Percentiles rank a stretch among this genome's conserved stretches.
These are phyloP conservation scores for Monopis laevigella DNA, from an alignment of 2,888 invertebrate genomes.

Conservation along the genomic window DNA sequence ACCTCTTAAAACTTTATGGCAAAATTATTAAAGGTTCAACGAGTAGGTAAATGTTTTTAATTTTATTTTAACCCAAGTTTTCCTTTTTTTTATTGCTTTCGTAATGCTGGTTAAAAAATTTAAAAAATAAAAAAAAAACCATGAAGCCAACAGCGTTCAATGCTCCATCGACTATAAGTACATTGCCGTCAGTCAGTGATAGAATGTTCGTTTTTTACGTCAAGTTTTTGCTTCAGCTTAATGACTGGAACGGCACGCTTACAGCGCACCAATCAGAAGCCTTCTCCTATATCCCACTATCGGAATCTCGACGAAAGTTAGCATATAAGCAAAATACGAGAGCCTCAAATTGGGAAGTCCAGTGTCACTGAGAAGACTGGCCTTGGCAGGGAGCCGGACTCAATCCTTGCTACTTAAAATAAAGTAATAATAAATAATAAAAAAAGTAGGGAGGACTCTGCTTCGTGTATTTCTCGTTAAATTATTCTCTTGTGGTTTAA, in stretches of 20 bases:
- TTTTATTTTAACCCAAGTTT: no score
- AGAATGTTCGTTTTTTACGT: no score
- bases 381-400: constrained; percentile 62
- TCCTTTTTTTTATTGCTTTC: no score
- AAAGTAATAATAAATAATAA: constrained; percentile 28
- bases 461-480: constrained; percentile 65
- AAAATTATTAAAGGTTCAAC: no score
- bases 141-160: no score
- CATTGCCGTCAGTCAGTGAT: no score
- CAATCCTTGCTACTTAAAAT: constrained; percentile 48
- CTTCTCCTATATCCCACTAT: constrained; percentile 39
- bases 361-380: constrained; percentile 60
- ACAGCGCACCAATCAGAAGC: constrained; percentile 34
- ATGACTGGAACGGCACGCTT: constrained; percentile 40
- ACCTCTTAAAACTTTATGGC: no score
- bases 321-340: constrained; percentile 26
- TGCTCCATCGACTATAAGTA: no score
- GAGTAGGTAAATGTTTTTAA: no score
- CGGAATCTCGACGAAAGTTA: constrained; percentile 27
- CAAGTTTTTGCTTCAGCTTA: constrained; percentile 6
- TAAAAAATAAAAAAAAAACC: no score
- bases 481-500: constrained; percentile 54
- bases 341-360: constrained; percentile 43
- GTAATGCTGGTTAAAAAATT: no score
- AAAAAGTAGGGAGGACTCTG: constrained; percentile 62